Percentiles rank a stretch among this genome's conserved stretches.
phyloP scores from a whole-genome alignment of 2,888 invertebrate genomes.

The Congeria kusceri region DNA sequence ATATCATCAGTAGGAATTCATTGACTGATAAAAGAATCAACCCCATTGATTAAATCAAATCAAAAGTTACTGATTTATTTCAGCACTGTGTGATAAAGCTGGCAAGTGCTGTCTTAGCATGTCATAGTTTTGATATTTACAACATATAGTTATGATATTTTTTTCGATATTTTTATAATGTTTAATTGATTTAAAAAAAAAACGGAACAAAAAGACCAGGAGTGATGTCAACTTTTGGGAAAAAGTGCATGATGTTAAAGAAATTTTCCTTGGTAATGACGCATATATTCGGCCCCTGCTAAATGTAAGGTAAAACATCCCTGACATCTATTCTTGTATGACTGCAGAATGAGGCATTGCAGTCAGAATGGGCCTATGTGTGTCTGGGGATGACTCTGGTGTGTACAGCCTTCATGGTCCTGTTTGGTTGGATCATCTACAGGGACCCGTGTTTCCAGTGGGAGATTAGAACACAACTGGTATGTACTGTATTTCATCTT shows the following conservation, averaged over 20 bases:
- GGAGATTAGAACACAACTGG: conserved; percentile 49
- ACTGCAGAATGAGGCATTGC: conserved; percentile 41
- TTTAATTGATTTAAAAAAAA: too few species aligned
- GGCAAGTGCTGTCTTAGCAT: too few species aligned
- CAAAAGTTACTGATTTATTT: too few species aligned
- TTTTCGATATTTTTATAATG: too few species aligned
- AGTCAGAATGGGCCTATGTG: conserved; percentile 37
- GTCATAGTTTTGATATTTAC: too few species aligned
- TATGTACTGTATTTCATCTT: conserved; percentile 20
- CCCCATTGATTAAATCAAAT: too few species aligned
- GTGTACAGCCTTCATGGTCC: conserved; percentile 32
- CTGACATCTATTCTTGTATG: neutral
- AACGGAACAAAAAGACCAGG: too few species aligned
- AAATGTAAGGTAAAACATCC: neutral
- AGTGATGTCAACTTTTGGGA: neutral
- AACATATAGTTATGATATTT: neutral
- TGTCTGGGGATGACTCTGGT: conserved; percentile 33
- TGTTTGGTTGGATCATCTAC: conserved; percentile 58
- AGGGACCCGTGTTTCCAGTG: conserved; percentile 61
- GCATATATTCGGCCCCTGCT: neutral
- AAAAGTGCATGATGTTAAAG: neutral
- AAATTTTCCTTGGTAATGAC: too few species aligned
- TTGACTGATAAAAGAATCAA: too few species aligned
- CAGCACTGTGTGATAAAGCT: too few species aligned
- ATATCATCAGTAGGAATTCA: too few species aligned